Conservation (phyloP, 2,797 vertebrate genomes). For the Hippocampus kuda region DNA sequence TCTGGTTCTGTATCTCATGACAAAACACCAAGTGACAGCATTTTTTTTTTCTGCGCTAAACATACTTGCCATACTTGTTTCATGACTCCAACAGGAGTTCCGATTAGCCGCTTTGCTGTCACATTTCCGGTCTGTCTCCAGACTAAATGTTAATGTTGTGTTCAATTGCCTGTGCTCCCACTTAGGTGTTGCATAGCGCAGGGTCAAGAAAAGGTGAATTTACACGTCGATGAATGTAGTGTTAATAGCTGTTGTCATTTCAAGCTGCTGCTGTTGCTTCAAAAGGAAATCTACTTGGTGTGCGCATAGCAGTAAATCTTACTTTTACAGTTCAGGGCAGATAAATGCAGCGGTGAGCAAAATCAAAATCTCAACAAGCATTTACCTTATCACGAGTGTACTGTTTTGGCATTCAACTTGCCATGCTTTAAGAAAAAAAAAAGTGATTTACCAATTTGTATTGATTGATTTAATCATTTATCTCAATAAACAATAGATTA, state of each 20-base stretch:
- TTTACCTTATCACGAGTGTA: too few relatives aligned
- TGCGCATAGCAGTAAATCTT: neutral
- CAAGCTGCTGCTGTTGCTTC: neutral
- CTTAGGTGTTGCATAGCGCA: constrained; percentile 1
- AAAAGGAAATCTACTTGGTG: neutral
- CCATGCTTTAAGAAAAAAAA: too few relatives aligned
- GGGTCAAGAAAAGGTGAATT: constrained; percentile 19
- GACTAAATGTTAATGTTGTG: constrained; percentile 18
- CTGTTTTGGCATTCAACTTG: too few relatives aligned
- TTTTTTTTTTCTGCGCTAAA: constrained; percentile 26
- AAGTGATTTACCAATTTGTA: too few relatives aligned
- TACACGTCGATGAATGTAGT: neutral
- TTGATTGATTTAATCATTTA: too few relatives aligned
- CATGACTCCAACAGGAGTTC: constrained; percentile 10
- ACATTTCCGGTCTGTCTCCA: constrained; percentile 5
- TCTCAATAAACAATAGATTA: too few relatives aligned
- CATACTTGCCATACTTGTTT: constrained; percentile 14
- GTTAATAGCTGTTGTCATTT: neutral
- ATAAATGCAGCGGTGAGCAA: too few relatives aligned
- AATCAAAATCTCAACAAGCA: neutral
- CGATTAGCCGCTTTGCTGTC: constrained; percentile 9
- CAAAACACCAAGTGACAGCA: constrained; percentile 15
- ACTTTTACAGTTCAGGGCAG: neutral
- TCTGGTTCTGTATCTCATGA: constrained; percentile 25
- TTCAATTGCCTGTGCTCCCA: neutral